These are phyloP conservation scores for Peromyscus leucopus DNA, from an alignment of 2,113 vertebrate genomes.

Conservation along the genomic window DNA sequence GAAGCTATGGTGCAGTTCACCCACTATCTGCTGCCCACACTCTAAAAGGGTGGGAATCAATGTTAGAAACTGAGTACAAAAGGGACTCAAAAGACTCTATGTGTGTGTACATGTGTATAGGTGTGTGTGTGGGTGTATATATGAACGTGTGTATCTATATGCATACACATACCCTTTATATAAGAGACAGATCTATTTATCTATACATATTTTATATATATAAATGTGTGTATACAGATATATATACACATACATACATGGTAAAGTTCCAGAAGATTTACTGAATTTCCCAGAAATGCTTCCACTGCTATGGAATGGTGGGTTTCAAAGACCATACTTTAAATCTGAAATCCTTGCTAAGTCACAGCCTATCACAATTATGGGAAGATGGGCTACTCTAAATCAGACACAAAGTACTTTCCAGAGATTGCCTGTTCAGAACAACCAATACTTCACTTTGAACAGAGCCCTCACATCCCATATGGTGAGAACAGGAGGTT, in stretches of 20 bases:
- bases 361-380: conserved; percentile 65
- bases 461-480: conserved; percentile 72
- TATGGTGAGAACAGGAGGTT: conserved; percentile 67
- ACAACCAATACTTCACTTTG: conserved; percentile 72
- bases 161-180: conserved; percentile 81
- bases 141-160: conserved; percentile 74
- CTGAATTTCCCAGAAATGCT: conserved; percentile 78
- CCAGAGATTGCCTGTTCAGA: conserved; percentile 78
- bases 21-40: conserved; percentile 67
- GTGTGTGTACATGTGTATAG: neutral
- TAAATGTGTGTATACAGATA: neutral
- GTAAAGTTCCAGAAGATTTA: conserved; percentile 78
- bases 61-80: conserved; percentile 71
- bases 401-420: conserved; percentile 77
- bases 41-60: conserved; percentile 64
- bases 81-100: conserved; percentile 70
- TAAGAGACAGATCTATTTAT: conserved; percentile 83
- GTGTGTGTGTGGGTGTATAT: conserved; percentile 56
- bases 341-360: conserved; percentile 72
- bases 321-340: conserved; percentile 75
- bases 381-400: conserved; percentile 73
- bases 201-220: conserved; percentile 80
- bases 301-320: conserved; percentile 75
- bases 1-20: conserved; percentile 68
- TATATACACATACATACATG: conserved; percentile 69